Evolutionary conservation across 2,113 vertebrate genomes (phyloP), one percentile per base, ranked within the genome.

Genomic region (Zapus hudsonius): DNA sequence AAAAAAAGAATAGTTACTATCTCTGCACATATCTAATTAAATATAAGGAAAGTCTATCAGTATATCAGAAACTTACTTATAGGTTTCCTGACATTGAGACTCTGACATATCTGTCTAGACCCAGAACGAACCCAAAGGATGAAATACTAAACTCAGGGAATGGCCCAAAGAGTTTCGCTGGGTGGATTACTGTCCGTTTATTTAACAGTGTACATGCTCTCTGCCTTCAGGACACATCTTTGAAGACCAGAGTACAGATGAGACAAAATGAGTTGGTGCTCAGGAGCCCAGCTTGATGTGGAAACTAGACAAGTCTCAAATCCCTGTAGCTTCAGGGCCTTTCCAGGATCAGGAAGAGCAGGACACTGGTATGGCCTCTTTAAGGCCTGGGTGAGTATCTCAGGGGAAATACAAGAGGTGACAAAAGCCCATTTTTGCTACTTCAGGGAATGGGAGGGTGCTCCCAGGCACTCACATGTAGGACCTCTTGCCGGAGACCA

Each of bases 401-500:
- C 2, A 5, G 27, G 38, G 31, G 0, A 33, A 59, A 88, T 17
- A 38, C 0, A 1, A 7, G 11, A 19, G 5, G 47, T 16, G 13
- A 81, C 42, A 31, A 33, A 40, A 52, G 33, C 10, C 40, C 25
- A 19, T 19, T 23, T 19, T 47, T 25, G 44, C 13, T 29, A 27
- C n/a, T 55, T 59, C 36, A 5, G 27, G 10, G 36, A 47, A 31
- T 17, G 59, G 16, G 55, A 17, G 1, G 22, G 22, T 1, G 6
- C 36, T 36, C 36, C 29, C 3, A 1, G 55, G 11, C 20, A 84
- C 99, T 98, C 98, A 99, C 99, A 7, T 98, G 98, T 2, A 99
- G 98, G 47, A 99, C 99, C 23, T 99, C 99, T 97, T 99, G 99
- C 90, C 99, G 98, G 29, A 99, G 98, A 3, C 98, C 97, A 0